Evolutionary conservation across 2,888 invertebrate species (phyloP).

Genomic region (Cataglyphis albicans): DNA sequence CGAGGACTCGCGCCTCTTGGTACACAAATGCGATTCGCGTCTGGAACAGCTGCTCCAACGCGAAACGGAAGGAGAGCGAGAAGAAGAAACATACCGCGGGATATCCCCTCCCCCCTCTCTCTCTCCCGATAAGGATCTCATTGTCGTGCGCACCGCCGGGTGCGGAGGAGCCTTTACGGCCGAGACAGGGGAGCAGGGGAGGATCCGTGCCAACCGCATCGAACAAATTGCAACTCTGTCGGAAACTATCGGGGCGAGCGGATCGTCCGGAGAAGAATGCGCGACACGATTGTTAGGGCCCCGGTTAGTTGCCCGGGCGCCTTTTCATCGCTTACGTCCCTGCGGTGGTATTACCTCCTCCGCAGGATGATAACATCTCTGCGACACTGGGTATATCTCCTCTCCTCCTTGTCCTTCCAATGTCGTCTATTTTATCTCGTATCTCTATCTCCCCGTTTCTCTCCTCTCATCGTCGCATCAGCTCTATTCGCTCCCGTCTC

Average conservation of each 20-base stretch:
- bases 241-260: slow-evolving; percentile 81
- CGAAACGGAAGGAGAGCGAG: slow-evolving; percentile 55
- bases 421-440: slow-evolving; percentile 31
- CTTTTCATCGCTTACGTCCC: slow-evolving; percentile 75
- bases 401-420: slow-evolving; percentile 47
- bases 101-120: too few relatives aligned
- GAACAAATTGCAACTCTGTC: slow-evolving; percentile 85
- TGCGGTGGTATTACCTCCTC: slow-evolving; percentile 71
- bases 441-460: slow-evolving; percentile 10
- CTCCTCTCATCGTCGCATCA: slow-evolving; percentile 23
- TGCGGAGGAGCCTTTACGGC: slow-evolving; percentile 71
- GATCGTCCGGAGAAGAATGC: slow-evolving; percentile 83
- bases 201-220: slow-evolving; percentile 73
- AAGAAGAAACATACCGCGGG: slow-evolving; percentile 62
- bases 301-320: slow-evolving; percentile 72
- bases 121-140: slow-evolving; percentile 72
- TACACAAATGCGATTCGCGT: slow-evolving; percentile 33
- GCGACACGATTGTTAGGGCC: slow-evolving; percentile 83
- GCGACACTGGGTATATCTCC: slow-evolving; percentile 64
- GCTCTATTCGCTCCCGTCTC: slow-evolving; percentile 45
- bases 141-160: slow-evolving; percentile 68
- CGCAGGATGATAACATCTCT: slow-evolving; percentile 80
- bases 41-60: slow-evolving; percentile 37
- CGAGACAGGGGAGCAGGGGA: neutral
- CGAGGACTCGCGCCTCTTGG: neutral